Conservation (phyloP, 2,888 invertebrate genomes). For the Ichneumoninae sp. region DNA sequence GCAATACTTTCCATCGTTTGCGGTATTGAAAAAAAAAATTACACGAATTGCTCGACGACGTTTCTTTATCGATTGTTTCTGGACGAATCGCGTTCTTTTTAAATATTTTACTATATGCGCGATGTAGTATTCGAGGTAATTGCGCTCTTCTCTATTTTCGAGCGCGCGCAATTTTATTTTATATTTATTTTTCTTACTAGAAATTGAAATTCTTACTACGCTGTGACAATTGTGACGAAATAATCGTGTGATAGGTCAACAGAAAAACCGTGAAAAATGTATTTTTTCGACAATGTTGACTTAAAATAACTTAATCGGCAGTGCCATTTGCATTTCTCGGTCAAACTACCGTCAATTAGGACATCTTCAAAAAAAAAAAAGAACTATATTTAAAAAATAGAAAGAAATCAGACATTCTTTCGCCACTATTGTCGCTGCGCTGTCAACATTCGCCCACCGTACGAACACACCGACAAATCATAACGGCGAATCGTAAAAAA, state of each 20-base stretch:
- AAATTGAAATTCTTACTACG: not conserved
- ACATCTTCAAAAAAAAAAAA: not conserved
- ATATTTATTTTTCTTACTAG: not conserved
- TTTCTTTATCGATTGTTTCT: not conserved
- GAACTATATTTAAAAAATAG: not conserved
- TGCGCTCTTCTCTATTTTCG: slow-evolving; percentile 6
- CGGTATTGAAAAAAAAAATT: slow-evolving; percentile 12
- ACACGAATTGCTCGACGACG: not conserved
- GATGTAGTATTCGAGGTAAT: slow-evolving; percentile 21
- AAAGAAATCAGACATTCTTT: not conserved
- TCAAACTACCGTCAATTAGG: too few species aligned
- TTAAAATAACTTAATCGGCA: not conserved
- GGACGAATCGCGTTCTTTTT: slow-evolving; percentile 18
- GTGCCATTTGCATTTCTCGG: too few species aligned
- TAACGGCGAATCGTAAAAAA: slow-evolving; percentile 7
- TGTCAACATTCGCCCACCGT: slow-evolving; percentile 6
- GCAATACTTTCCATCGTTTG: slow-evolving; percentile 37
- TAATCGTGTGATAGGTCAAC: too few species aligned
- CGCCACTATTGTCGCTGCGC: not conserved
- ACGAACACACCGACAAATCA: slow-evolving; percentile 9
- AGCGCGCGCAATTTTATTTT: slow-evolving; percentile 15
- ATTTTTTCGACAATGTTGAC: not conserved
- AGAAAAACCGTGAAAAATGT: too few species aligned
- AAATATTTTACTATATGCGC: slow-evolving; percentile 22
- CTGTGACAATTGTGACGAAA: not conserved